Percentiles rank a stretch among this genome's conserved stretches.
phyloP scores from a whole-genome alignment of 1,140 invertebrate species.

The Halictus rubicundus region DNA sequence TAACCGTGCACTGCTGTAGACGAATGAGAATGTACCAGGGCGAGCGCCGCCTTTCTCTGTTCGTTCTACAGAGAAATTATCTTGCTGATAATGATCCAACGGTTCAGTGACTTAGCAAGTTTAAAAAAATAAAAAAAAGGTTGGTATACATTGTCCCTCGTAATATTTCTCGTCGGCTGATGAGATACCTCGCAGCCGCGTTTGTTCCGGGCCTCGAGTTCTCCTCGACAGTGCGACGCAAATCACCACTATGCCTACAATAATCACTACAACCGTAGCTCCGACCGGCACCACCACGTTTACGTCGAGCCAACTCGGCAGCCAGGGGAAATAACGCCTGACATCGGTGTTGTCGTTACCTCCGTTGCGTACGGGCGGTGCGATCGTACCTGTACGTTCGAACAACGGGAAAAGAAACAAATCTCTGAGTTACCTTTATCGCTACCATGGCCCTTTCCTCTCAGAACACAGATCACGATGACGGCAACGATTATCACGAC shows the following conservation, averaged over 20 bases:
- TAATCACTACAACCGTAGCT: conserved; percentile 91
- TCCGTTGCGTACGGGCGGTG: conserved; percentile 86
- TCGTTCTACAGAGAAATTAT: neutral
- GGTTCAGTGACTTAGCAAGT: conserved; percentile 34
- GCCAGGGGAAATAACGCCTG: conserved; percentile 87
- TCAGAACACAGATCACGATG: conserved; percentile 93
- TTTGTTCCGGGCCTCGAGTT: conserved; percentile 87
- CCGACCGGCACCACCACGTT: conserved; percentile 92
- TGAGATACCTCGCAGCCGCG: conserved; percentile 88
- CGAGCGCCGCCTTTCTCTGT: too few species aligned
- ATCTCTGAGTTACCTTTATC: conserved; percentile 86
- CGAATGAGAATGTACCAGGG: too few species aligned
- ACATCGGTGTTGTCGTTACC: conserved; percentile 82
- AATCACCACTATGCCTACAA: conserved; percentile 93
- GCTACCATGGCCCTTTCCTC: conserved; percentile 88
- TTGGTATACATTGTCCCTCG: conserved; percentile 79
- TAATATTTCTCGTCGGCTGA: conserved; percentile 81
- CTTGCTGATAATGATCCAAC: conserved; percentile 34
- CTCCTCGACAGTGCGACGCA: conserved; percentile 91
- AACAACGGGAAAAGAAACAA: conserved; percentile 20
- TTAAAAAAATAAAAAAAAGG: conserved; percentile 68
- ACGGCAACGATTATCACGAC: conserved; percentile 95
- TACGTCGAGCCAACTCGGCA: conserved; percentile 91
- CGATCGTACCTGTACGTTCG: conserved; percentile 86
- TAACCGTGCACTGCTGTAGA: too few species aligned